Evolutionary conservation across 2,888 invertebrate species (phyloP), one percentile per base, ranked within the genome.

Genomic region (Pyrochroa serraticornis): DNA sequence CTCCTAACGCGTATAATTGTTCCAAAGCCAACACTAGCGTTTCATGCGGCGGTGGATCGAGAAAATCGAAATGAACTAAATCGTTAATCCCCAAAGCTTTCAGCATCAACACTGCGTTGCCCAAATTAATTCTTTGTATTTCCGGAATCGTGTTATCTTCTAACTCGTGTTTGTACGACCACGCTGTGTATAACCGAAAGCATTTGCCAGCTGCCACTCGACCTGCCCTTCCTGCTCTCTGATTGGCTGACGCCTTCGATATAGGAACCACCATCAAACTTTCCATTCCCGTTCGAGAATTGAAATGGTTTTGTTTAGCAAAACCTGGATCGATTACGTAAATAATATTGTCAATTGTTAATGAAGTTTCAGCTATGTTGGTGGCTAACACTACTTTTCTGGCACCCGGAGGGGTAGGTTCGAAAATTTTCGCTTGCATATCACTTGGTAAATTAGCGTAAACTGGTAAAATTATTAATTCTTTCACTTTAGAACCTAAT

Each of bases 291-390:
- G 97, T 97, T 67, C 95, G 85, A 0, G 98, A 96, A 81, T 98
- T 93, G 75, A 97, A 99, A 80, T 97, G 96, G 76, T 98, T 98
- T 80, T 98, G 97, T 78, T 99, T 99, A 42, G 95, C 95, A 82
- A 97, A 99, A 0, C 99, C 99, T n/a, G 98, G 97, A 82, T 99
- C 99, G 66, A 99, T 97, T 0, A 99, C 99, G 80, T 96, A 99
- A 60, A 95, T 90, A 63, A 99, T 99, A 71, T 98, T 98, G 77
- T 99, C 98, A 68, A 99, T 99, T 0, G 99, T 99, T 32, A 99
- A 82, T 1, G 98, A 98, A 0, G 99, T 99, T 82, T 99, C 99
- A 0, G 99, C 99, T 72, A 99, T 99, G 75, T 99, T 99, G 10
- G 99, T 99, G 0, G 99, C 99, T 41, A 99, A 80, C 6, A 99